These are phyloP conservation scores for Junco hyemalis DNA, from an alignment of 2,113 vertebrate genomes.

Conservation along the genomic window DNA sequence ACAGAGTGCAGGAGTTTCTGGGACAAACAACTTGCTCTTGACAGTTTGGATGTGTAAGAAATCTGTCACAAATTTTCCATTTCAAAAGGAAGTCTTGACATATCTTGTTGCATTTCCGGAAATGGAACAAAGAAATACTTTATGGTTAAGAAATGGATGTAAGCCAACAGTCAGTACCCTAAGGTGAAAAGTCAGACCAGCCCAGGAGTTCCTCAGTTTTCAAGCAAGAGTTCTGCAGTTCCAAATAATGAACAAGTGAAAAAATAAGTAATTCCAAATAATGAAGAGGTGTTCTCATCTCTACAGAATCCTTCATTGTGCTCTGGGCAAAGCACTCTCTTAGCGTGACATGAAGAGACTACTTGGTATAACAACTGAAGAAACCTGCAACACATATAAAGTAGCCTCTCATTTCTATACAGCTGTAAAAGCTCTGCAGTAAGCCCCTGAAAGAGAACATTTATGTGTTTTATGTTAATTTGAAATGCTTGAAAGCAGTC, in stretches of 20 bases:
- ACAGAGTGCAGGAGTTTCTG: slow-evolving; percentile 31
- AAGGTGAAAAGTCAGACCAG: slow-evolving; percentile 63
- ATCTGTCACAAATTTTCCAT: slow-evolving; percentile 63
- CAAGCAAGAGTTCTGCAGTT: slow-evolving; percentile 31
- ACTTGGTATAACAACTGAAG: background rate
- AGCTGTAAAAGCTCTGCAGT: slow-evolving; percentile 59
- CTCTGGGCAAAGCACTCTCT: background rate
- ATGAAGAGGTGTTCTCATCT: background rate
- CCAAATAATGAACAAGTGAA: slow-evolving; percentile 43
- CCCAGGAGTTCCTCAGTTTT: slow-evolving; percentile 54
- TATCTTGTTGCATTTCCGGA: slow-evolving; percentile 66
- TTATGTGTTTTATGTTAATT: slow-evolving; percentile 59
- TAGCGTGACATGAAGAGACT: background rate
- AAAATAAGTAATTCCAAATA: background rate
- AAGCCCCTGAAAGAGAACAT: slow-evolving; percentile 52
- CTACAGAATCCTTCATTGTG: background rate
- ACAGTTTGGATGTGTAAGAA: slow-evolving; percentile 48
- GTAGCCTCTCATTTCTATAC: slow-evolving; percentile 44
- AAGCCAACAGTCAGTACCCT: slow-evolving; percentile 64
- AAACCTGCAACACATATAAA: slow-evolving; percentile 45
- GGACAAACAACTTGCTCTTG: slow-evolving; percentile 62
- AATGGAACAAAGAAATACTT: slow-evolving; percentile 65
- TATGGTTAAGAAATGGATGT: slow-evolving; percentile 56
- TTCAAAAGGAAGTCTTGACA: slow-evolving; percentile 63
- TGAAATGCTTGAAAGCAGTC: slow-evolving; percentile 58